Evolutionary conservation across 2,113 vertebrate species (phyloP), one percentile per base, ranked within the genome.

Genomic region (Syngnathus typhle): DNA sequence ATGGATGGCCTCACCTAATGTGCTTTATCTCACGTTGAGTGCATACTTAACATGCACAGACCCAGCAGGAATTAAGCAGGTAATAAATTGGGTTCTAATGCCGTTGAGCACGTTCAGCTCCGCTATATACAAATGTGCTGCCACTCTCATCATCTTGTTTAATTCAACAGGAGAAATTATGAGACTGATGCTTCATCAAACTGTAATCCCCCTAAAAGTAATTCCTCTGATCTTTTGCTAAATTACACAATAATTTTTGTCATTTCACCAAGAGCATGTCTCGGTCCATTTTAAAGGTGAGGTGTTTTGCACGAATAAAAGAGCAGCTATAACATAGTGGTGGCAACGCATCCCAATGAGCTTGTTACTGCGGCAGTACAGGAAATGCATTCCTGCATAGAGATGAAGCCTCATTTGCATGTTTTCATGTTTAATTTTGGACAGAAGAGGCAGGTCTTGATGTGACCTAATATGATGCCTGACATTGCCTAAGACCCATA

Each of bases 381-480:
- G 87, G 82, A 88, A 79, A 80, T 83, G 65, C 79, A 80, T 75
- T 70, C 68, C 65, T 69, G 62, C 65, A 54, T 83, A 67, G 71
- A 62, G 65, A 36, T 64, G 23, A 75, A 67, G 69, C 66, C 85
- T 89, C 79, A 90, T 91, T 90, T 89, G 88, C 88, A 88, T 89
- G 76, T 87, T 86, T 91, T 82, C 84, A 84, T 85, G 86, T 85
- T 85, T 87, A 88, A 87, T 90, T 89, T 83, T 70, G 75, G 86
- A 83, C 81, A 75, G 75, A 72, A 76, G 71, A 89, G 86, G 82
- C 86, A 70, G 83, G 84, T 82, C 82, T 86, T 90, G 85, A 90
- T 89, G 82, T 77, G 87, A 85, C 89, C 84, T 89, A 90, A 91
- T 88, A 77, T 83, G 73, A 84, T 43, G 80, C 61, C 87, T 89